A percentile compares a stretch with the other conserved stretches of the same genome.
These are phyloP conservation scores for Aythya baeri DNA, from an alignment of 2,113 vertebrate species.

Conservation along the genomic window DNA sequence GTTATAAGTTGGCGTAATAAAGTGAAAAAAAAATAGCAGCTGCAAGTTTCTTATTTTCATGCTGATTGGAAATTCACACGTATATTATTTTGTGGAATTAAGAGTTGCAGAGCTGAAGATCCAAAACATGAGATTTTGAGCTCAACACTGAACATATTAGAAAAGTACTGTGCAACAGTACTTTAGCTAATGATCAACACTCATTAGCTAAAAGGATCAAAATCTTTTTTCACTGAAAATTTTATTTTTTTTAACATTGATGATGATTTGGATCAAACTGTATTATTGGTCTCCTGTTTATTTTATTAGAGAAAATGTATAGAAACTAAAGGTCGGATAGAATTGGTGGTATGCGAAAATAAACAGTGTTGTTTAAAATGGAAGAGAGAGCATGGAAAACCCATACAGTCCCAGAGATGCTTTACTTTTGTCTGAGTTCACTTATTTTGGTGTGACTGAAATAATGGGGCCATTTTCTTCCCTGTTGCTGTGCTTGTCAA, in stretches of 20 bases:
- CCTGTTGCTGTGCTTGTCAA: fast-evolving
- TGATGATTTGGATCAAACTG: background rate
- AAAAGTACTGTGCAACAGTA: background rate
- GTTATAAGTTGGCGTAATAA: background rate
- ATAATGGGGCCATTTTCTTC: background rate
- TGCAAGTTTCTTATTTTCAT: background rate
- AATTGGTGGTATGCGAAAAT: background rate
- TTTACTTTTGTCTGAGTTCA: background rate
- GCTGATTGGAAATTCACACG: background rate
- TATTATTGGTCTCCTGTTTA: background rate
- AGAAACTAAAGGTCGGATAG: background rate
- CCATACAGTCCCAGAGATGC: background rate
- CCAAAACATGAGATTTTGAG: background rate
- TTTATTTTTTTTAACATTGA: background rate
- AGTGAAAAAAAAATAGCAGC: background rate
- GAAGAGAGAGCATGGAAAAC: background rate
- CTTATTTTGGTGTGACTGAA: background rate
- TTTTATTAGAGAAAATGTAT: background rate
- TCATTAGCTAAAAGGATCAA: background rate
- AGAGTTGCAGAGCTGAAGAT: background rate
- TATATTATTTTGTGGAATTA: background rate
- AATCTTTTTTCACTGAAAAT: background rate
- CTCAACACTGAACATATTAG: background rate
- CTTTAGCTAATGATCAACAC: background rate
- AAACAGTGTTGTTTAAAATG: background rate